Base-by-base conservation (phyloP, 2,888 invertebrate genomes). In the Mycalesis mineus region DNA sequence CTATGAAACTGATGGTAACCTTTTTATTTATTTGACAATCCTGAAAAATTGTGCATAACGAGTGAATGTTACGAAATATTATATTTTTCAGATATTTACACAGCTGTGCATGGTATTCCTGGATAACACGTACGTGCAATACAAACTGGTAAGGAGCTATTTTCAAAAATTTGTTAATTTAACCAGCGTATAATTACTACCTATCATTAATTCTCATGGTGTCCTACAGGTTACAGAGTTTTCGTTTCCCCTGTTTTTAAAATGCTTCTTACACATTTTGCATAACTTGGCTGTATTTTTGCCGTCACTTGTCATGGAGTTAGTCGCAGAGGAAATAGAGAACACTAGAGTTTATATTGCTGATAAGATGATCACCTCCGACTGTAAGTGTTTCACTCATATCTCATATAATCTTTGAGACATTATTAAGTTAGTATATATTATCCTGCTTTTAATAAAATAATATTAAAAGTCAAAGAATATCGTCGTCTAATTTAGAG, bases 1-100 rank as follows among this genome's bases (percentile, higher is more conserved):
- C 50, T 29, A 9, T 50, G 14, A 50, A 40, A 15, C 14, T 50
- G 13, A 6, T 50, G 50, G 50, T 50, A 49, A 49, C 6, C 37
- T 9, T 8, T 8, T 13, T 31, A 14, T n/a, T 17, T 17, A 6
- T 5, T 22, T n/a, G n/a, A n/a, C n/a, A n/a, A n/a, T n/a, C n/a
- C n/a, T n/a, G n/a, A n/a, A n/a, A n/a, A n/a, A n/a, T n/a, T n/a
- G n/a, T n/a, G n/a, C n/a, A n/a, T n/a, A n/a, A n/a, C n/a, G n/a
- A n/a, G n/a, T n/a, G n/a, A n/a, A n/a, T n/a, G n/a, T n/a, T n/a
- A n/a, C n/a, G n/a, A n/a, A n/a, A 22, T 22, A 4, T 22, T 14
- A n/a, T 48, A 13, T n/a, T 22, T 48, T 48, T 48, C 17, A 48
- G 33, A 17, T 48, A 1, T 48, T 36, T n/a, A 17, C 48, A 3